Evolutionary conservation across 2,797 vertebrate species (phyloP).

Genomic region (Acrossocheilus fasciatus): DNA sequence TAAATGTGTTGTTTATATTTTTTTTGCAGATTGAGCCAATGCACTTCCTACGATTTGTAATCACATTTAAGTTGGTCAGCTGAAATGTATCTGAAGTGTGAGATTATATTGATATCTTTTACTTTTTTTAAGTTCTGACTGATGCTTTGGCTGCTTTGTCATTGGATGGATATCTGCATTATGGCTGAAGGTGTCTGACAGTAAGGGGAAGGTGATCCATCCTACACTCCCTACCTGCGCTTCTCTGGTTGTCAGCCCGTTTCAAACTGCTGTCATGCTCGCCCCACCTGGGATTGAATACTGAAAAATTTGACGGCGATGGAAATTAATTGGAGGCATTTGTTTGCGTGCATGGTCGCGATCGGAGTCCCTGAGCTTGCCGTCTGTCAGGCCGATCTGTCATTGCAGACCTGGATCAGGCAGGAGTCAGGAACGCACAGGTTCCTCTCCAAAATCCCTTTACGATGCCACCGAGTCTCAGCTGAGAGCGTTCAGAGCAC

Average conservation of each 20-base stretch:
- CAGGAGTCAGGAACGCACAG: not conserved
- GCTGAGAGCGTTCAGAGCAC: conserved; percentile 9
- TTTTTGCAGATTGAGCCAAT: not conserved
- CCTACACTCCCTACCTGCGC: not conserved
- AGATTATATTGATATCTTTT: conserved; percentile 13
- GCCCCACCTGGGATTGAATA: conserved; percentile 2
- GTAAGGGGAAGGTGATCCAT: conserved; percentile 37
- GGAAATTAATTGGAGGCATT: conserved; percentile 51
- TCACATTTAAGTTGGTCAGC: not conserved
- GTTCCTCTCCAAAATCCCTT: conserved; percentile 42
- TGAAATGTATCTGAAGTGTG: not conserved
- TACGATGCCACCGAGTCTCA: conserved; percentile 8
- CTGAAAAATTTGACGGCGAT: conserved; percentile 14
- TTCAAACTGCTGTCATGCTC: conserved; percentile 1
- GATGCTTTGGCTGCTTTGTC: conserved; percentile 10
- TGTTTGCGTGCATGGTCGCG: conserved; percentile 25
- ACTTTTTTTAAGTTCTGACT: not conserved
- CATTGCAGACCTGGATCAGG: conserved; percentile 27
- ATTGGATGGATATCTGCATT: conserved; percentile 14
- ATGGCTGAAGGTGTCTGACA: conserved; percentile 10
- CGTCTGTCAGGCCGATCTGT: conserved; percentile 28
- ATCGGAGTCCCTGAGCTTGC: conserved; percentile 6
- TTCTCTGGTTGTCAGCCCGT: not conserved
- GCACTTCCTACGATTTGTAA: not conserved
- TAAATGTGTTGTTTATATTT: not conserved